phyloP scores from a whole-genome alignment of 2,113 vertebrate species.

The Gallinago jamesoni region DNA sequence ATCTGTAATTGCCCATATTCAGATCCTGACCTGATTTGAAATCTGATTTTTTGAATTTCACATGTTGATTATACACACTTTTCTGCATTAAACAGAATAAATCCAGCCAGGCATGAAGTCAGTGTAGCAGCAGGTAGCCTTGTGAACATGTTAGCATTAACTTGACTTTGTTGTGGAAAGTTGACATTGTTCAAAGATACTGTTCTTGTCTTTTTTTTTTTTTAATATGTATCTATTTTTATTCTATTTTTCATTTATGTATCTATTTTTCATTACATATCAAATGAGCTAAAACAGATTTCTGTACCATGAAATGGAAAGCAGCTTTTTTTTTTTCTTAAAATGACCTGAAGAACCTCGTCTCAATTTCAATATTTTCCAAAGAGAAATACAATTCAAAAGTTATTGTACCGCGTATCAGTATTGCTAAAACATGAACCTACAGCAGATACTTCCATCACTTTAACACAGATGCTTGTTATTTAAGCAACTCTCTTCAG shows the following conservation, averaged over 20 bases:
- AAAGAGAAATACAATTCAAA: background rate
- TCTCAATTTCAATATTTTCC: background rate
- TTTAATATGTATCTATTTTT: no score
- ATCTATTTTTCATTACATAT: background rate
- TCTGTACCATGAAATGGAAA: background rate
- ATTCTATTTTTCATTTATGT: background rate
- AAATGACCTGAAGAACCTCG: background rate
- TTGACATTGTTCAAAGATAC: background rate
- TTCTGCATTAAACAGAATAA: background rate
- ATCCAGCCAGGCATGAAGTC: background rate
- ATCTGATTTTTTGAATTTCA: background rate
- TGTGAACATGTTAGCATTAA: background rate
- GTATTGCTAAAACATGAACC: background rate
- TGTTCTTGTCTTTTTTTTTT: background rate
- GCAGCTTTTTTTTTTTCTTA: background rate
- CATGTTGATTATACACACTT: background rate
- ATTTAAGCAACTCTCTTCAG: background rate
- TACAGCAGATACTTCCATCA: background rate
- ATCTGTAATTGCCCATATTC: background rate
- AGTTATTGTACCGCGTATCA: background rate
- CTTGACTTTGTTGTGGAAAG: background rate
- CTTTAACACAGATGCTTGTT: background rate
- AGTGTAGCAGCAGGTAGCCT: background rate
- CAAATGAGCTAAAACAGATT: background rate
- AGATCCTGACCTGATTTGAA: background rate